Percentiles rank a stretch among this genome's conserved stretches.
These are phyloP conservation scores for Ectobius pallidus DNA, from an alignment of 2,888 invertebrate species.

Conservation along the genomic window DNA sequence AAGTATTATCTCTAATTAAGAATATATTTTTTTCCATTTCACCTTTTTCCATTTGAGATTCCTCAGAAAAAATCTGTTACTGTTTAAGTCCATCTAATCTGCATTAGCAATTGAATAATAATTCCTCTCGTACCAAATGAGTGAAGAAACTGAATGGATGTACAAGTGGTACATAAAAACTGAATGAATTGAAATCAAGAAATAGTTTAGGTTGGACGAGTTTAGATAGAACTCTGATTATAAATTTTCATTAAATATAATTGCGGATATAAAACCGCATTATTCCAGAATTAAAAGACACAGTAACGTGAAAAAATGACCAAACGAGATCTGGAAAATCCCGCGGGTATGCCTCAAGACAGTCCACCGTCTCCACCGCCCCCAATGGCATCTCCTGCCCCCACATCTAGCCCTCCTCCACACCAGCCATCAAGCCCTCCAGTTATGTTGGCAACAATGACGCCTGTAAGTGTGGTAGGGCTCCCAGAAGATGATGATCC, in stretches of 20 bases:
- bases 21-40: too few relatives aligned
- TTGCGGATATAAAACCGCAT: too few relatives aligned
- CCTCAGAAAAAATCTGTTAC: too few relatives aligned
- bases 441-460: slow-evolving; percentile 85
- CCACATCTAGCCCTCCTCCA: slow-evolving; percentile 52
- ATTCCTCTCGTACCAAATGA: neutral
- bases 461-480: slow-evolving; percentile 83
- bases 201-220: too few relatives aligned
- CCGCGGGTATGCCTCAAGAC: slow-evolving; percentile 4
- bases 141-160: neutral
- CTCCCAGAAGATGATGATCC: slow-evolving; percentile 63
- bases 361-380: slow-evolving; percentile 39
- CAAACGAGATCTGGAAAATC: slow-evolving; percentile 17
- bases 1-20: too few relatives aligned
- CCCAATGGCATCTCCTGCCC: slow-evolving; percentile 56
- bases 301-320: slow-evolving; percentile 25
- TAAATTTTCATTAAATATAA: too few relatives aligned
- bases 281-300: too few relatives aligned
- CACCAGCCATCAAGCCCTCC: slow-evolving; percentile 70
- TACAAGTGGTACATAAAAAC: neutral
- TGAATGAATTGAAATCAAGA: too few relatives aligned
- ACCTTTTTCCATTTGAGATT: too few relatives aligned
- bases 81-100: too few relatives aligned
- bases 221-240: too few relatives aligned
- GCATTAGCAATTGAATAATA: neutral